Base-by-base conservation (phyloP, 2,797 vertebrate species). In the Eulemur rubriventer region DNA sequence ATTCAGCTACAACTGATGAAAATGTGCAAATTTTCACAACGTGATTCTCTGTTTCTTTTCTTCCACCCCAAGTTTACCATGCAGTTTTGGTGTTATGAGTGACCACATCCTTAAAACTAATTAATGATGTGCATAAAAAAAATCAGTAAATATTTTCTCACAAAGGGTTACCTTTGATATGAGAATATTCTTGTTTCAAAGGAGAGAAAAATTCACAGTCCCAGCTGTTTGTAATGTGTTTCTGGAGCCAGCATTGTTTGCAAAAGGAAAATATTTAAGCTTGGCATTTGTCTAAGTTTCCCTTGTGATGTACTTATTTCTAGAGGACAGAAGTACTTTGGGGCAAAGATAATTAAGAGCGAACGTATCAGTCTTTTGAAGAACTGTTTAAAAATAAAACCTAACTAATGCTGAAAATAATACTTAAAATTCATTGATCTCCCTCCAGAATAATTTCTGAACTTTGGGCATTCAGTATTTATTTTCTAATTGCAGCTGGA, bases 351-450 rank as follows among this genome's bases (percentile, higher is more conserved):
- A 93, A 97, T 96, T 89, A 96, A 96, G 83, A 97, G 82, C 0
- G 46, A 93, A 94, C 57, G 18, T 81, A 90, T 88, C 81, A 28
- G 89, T 90, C 86, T 96, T 96, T 96, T 90, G 72, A 94, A 97
- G 76, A 94, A 91, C 48, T 65, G 30, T 97, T 97, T 95, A 92
- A 92, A 97, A 92, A 69, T 89, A 82, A 96, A 96, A 86, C 46
- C 96, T 96, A 93, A 96, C 88, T 81, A 91, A 63, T 89, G 83
- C 85, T 96, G 91, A 94, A 96, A 96, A 96, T 92, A 92, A 95
- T 86, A 80, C 69, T 94, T 96, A 76, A 96, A 94, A 91, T 81
- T 92, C 78, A 67, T 24, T 70, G 78, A 79, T 95, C 43, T 96
- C 72, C 81, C 43, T 96, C 75, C 75, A 94, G 88, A 96, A 75